Evolutionary conservation across 2,113 vertebrate genomes (phyloP), one percentile per base, ranked within the genome.

Genomic region (Numenius arquata): DNA sequence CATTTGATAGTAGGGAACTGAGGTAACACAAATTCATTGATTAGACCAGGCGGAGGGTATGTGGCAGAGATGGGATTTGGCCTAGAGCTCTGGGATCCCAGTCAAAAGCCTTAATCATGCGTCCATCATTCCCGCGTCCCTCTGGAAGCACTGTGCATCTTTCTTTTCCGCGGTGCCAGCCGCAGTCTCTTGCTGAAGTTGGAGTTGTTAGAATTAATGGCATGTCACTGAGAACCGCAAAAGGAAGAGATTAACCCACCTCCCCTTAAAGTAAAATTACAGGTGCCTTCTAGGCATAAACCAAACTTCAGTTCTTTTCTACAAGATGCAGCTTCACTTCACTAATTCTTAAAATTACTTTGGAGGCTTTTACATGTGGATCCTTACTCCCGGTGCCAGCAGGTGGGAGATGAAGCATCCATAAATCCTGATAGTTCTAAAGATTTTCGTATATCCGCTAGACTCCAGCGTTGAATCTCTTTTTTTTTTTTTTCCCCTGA

Each of bases 261-360:
- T 70, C 16, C 14, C 81, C 71, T 91, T 70, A 73, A 65, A 90
- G 63, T 32, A 84, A 93, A 96, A 90, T 94, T 85, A 93, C 84
- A 96, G 90, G 63, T 85, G 63, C 38, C 72, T 95, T 90, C 73
- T 85, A 77, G 59, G 56, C 82, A 88, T 80, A 82, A 95, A 76
- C 34, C 43, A 94, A 89, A 80, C 66, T 89, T 70, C 88, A 92
- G 38, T 66, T 93, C 70, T 92, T 85, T 88, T 89, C 66, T 81
- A 80, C 84, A 66, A 84, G 59, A 72, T 7, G 12, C 30, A 92
- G 93, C 66, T 92, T 94, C 92, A 95, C 94, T 92, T 93, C 84
- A 73, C 81, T 92, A 89, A 96, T 88, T 95, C 85, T 96, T 94
- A 93, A 95, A 97, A 97, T 96, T 92, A 81, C 79, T 96, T 93